Conservation (phyloP, 1,140 invertebrate genomes). For the Orchesella cincta region DNA sequence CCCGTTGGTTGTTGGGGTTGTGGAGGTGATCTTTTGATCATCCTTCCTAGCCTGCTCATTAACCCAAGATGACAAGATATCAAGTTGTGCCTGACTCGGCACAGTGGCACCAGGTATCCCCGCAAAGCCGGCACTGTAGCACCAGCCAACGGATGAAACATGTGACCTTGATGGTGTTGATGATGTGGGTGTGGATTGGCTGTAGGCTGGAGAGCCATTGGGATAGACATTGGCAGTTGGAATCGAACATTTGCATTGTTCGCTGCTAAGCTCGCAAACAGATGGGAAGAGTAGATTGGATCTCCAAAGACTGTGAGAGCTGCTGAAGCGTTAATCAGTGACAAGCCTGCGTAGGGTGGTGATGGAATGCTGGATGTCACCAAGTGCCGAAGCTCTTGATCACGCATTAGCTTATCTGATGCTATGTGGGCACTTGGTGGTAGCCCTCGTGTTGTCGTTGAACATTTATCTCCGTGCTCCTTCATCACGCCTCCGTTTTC, state of each 20-base stretch:
- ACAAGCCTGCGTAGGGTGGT: constrained; percentile 35
- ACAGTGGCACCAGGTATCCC: neutral
- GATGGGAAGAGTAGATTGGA: constrained; percentile 44
- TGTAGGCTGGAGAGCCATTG: constrained; percentile 30
- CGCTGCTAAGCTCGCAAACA: constrained; percentile 44
- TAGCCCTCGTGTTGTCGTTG: neutral
- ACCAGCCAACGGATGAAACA: neutral
- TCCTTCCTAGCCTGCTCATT: neutral
- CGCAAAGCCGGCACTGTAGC: neutral
- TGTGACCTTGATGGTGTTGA: constrained; percentile 1
- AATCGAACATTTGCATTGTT: constrained; percentile 39
- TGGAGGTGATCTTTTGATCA: neutral
- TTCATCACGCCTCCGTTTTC: too few species aligned
- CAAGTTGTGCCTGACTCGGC: constrained; percentile 29
- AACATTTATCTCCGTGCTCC: constrained; percentile 13
- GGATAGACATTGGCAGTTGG: constrained; percentile 46
- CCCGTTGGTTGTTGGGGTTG: neutral
- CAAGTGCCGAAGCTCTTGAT: constrained; percentile 46
- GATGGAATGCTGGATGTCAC: constrained; percentile 42
- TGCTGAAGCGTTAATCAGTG: constrained; percentile 35
- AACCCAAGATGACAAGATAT: constrained; percentile 43
- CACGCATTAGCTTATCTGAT: constrained; percentile 27
- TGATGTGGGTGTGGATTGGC: constrained; percentile 10
- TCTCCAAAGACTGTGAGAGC: constrained; percentile 28
- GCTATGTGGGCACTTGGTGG: neutral